These are phyloP conservation scores for Polietes domitor DNA, from an alignment of 2,888 invertebrate genomes.

Conservation along the genomic window DNA sequence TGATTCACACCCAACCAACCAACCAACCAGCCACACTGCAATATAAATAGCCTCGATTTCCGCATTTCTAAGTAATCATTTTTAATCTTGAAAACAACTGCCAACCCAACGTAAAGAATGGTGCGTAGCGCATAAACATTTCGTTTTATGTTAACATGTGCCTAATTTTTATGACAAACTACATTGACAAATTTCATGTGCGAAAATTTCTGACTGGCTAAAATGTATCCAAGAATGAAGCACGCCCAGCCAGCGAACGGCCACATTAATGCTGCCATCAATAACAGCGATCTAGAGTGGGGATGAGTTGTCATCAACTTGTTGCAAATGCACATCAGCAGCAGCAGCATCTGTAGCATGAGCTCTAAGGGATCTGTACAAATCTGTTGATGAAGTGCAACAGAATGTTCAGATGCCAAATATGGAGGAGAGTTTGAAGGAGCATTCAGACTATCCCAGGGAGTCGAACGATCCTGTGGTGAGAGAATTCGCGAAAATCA, in stretches of 20 bases:
- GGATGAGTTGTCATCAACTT: slow-evolving; percentile 11
- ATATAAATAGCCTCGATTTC: not conserved
- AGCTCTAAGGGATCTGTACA: too few species aligned
- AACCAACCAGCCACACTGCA: not conserved
- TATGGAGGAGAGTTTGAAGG: too few species aligned
- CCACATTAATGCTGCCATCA: slow-evolving; percentile 1
- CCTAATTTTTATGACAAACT: slow-evolving; percentile 37
- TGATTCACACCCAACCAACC: not conserved
- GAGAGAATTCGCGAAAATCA: too few species aligned
- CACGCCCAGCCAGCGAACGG: not conserved
- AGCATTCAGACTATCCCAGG: too few species aligned
- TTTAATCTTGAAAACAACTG: slow-evolving; percentile 5
- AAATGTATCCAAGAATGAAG: not conserved
- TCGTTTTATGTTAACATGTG: slow-evolving; percentile 12
- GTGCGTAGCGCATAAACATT: not conserved
- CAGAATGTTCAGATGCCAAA: not conserved
- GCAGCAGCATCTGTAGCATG: not conserved
- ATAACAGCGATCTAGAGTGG: not conserved
- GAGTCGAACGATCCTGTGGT: too few species aligned
- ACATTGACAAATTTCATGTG: slow-evolving; percentile 30
- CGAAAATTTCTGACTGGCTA: not conserved
- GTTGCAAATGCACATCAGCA: not conserved
- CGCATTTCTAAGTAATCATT: slow-evolving; percentile 29
- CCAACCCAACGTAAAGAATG: not conserved
- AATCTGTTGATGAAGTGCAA: not conserved